Conservation (phyloP, 2,888 invertebrate species). For the Cerastoderma edule region DNA sequence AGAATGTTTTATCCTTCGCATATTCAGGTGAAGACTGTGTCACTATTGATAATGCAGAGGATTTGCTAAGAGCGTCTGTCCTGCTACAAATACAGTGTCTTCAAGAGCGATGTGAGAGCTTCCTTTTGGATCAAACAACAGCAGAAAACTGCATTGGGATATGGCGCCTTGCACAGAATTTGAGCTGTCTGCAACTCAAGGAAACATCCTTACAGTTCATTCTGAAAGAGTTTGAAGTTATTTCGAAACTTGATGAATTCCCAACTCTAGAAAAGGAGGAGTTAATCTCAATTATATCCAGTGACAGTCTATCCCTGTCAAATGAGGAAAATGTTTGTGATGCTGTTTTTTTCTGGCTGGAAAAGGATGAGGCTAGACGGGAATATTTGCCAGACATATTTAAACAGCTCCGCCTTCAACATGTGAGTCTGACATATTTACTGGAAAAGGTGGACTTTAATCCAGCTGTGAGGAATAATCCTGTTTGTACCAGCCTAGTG, state of each 20-base stretch:
- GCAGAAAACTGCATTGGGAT: conserved; percentile 66
- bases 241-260: conserved; percentile 62
- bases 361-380: conserved; percentile 56
- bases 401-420: conserved; percentile 56
- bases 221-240: conserved; percentile 61
- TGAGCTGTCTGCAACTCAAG: conserved; percentile 56
- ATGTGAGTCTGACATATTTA: conserved; percentile 62
- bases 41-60: conserved; percentile 63
- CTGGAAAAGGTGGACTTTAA: conserved; percentile 63
- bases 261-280: conserved; percentile 65
- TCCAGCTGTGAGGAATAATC: conserved; percentile 48
- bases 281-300: conserved; percentile 58
- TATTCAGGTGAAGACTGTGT: conserved; percentile 64
- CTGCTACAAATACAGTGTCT: conserved; percentile 63
- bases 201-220: conserved; percentile 61
- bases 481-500: conserved; percentile 50
- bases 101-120: conserved; percentile 62
- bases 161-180: conserved; percentile 61
- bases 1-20: conserved; percentile 60
- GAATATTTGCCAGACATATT: conserved; percentile 61
- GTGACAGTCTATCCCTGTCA: conserved; percentile 58
- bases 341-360: conserved; percentile 66
- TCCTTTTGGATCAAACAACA: conserved; percentile 62
- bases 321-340: conserved; percentile 66
- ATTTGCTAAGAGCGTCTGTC: conserved; percentile 61